Base-by-base conservation (phyloP, 2,888 invertebrate species). In the Lithophane ornitopus region DNA sequence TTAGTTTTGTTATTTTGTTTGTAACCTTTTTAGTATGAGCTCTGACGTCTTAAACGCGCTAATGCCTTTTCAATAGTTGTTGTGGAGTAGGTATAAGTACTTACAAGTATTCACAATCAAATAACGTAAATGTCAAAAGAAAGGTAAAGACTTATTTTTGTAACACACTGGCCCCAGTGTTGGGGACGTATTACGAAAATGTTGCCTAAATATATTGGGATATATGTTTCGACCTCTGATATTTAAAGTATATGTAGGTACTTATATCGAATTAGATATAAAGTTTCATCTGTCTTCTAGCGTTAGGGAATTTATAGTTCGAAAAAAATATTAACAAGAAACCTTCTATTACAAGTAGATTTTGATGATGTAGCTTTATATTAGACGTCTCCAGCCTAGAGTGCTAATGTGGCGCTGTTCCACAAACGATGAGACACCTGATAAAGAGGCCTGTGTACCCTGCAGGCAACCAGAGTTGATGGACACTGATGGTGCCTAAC, bases 91-190 rank as follows among this genome's bases (percentile, higher is more conserved):
- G 8, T 19, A 28, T 9, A 49, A 16, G 46, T 54, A 66, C 59
- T 34, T 76, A 39, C 14, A 46, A 26, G 39, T 70, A 39, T 58
- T 70, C 65, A 70, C 28, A 70, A 61, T 66, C n/a, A 54, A 78
- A 78, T 70, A 59, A 70, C 3, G 52, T 54, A 54, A 80, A 72
- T 79, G 65, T 79, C 84, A 81, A 71, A 68, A 39, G 66, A 72
- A 79, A 58, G 56, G 61, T 12, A 56, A 54, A 71, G 16, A 52
- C 11, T 26, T 65, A 49, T 72, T 84, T 66, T 66, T 44, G 41
- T 62, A 44, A 56, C 41, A 58, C n/a, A 46, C 19, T 56, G 41
- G 41, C n/a, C n/a, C n/a, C n/a, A 14, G 19, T 54, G 22, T 34
- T 68, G 22, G 12, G 52, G 61, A 56, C 56, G 22, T 79, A 41